Evolutionary conservation across 2,888 invertebrate species (phyloP), one percentile per base, ranked within the genome.

Genomic region (Glyphotaelius pellucidus): DNA sequence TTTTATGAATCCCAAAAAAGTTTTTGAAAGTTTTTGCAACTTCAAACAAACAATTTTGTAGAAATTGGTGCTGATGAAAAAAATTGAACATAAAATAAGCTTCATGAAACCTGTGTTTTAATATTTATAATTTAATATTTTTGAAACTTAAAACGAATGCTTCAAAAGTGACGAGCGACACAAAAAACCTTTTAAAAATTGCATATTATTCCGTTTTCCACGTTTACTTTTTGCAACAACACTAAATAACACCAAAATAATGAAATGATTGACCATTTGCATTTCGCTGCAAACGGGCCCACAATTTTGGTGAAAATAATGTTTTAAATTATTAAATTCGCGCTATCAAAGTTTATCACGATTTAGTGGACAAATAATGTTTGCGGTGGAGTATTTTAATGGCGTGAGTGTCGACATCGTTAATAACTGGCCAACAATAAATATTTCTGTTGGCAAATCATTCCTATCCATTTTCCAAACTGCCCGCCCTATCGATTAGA

Each of bases 351-450:
- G n/a, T 67, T 67, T 67, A 67, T 67, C n/a, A 67, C 25, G n/a
- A 67, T 67, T 67, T 67, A 67, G 67, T 67, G 67, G 67, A 67
- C 67, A 67, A 67, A 67, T 67, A 67, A 67, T 67, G 67, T 67
- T 67, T 67, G 52, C 67, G 9, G 67, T n/a, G 67, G 67, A 25
- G 67, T 67, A 67, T 67, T 67, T 67, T 67, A 67, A 67, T 25
- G 67, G 67, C 9, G 67, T 25, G 67, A 25, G 67, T 67, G 67
- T 67, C 67, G 67, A 67, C 67, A 67, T 25, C 67, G 67, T 52
- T 52, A 67, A 67, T 67, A 67, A 67, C 67, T 25, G 9, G 25
- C 2, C 25, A 67, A 67, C 67, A 25, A 25, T 52, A 52, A 52
- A 52, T 52, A 52, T 15, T 52, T 52, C 14, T 52, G 52, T 19